Conservation (phyloP, 2,888 invertebrate species). For the Pelosia muscerda region DNA sequence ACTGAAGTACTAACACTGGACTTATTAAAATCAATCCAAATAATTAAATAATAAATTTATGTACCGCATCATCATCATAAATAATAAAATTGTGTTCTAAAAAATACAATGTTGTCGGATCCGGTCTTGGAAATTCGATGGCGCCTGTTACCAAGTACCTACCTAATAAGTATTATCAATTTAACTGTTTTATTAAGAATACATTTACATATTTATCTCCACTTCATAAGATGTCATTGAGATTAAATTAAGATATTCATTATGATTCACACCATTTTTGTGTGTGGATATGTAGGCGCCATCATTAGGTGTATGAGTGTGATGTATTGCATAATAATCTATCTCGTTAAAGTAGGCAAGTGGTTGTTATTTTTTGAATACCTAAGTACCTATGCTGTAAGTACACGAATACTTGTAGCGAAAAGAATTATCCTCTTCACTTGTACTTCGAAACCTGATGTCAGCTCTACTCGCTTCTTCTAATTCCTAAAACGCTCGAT, state of each 20-base stretch:
- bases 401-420: neutral
- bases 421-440: no score
- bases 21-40: conserved; percentile 15
- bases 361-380: neutral
- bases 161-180: conserved; percentile 31
- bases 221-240: conserved; percentile 34
- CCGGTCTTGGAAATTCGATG: conserved; percentile 38
- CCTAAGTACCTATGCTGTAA: neutral
- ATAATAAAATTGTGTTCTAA: conserved; percentile 43
- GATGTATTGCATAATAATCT: neutral
- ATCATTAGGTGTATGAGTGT: neutral
- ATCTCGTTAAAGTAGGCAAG: neutral
- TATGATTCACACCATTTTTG: conserved; percentile 25
- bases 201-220: conserved; percentile 49
- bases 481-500: no score
- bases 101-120: conserved; percentile 44
- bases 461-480: no score
- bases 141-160: conserved; percentile 50
- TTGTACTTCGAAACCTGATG: no score
- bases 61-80: conserved; percentile 40
- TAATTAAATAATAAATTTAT: conserved; percentile 24
- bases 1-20: no score
- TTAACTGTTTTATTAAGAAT: conserved; percentile 44
- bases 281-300: conserved; percentile 3
- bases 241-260: conserved; percentile 44